Percentiles rank a stretch among this genome's conserved stretches.
phyloP scores from a whole-genome alignment of 2,888 invertebrate genomes.

The Temnothorax unifasciatus region DNA sequence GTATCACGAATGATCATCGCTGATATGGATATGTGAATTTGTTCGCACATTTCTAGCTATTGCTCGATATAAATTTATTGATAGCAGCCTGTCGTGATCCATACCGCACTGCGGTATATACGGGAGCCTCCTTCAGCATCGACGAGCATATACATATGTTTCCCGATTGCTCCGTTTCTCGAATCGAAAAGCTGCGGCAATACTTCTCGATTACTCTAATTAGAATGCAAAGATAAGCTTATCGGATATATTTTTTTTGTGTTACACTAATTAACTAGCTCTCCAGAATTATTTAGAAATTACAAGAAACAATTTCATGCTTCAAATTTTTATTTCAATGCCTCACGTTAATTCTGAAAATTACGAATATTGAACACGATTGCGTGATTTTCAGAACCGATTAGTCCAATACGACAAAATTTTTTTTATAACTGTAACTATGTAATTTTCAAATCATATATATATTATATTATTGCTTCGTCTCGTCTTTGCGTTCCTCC shows the following conservation, averaged over 20 bases:
- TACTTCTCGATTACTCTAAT: background rate
- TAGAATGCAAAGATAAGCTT: background rate
- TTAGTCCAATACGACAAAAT: conserved; percentile 19
- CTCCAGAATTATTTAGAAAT: conserved; percentile 4
- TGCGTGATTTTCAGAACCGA: background rate
- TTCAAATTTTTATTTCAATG: conserved; percentile 4
- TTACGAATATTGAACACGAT: background rate
- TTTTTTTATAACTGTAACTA: background rate
- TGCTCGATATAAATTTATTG: background rate
- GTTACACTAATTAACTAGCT: background rate
- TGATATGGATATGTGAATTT: background rate
- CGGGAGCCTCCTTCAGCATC: background rate
- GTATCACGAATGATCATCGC: background rate
- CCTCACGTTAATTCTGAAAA: background rate
- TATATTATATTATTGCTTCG: background rate
- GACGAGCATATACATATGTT: background rate
- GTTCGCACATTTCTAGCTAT: background rate
- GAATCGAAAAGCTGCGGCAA: background rate
- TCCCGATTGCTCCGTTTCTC: conserved; percentile 2
- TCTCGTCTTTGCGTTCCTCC: background rate
- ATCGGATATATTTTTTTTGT: background rate
- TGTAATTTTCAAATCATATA: conserved; percentile 4
- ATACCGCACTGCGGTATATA: conserved; percentile 37
- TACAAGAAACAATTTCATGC: background rate
- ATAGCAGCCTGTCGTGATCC: background rate